Base-by-base conservation (phyloP, 2,888 invertebrate genomes). In the Tetragonisca angustula region DNA sequence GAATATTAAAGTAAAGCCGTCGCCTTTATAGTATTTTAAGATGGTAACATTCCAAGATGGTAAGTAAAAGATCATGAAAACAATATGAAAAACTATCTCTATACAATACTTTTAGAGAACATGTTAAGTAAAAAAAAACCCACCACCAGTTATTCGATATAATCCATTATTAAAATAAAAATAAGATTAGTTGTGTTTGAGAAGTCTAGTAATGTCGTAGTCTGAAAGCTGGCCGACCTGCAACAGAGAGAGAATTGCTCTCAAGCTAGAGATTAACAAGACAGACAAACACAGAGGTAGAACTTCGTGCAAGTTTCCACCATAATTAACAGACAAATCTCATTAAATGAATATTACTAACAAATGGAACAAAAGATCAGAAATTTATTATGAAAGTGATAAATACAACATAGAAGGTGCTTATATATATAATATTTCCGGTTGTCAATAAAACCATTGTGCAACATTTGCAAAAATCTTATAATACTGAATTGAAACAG, bases 201-300 rank as follows among this genome's bases (percentile, higher is more conserved):
- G 90, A 93, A 93, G 93, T 94, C 94, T 95, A 95, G 94, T 95
- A 95, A 94, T 95, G 95, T 95, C 95, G 94, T 93, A 95, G 95
- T 94, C 95, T 94, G 94, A 95, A 95, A 94, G 94, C 93, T 94
- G 95, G 94, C 94, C 95, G 94, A 94, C 95, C 95, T 95, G 95
- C 89, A 95, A 95, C 94, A 94, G 89, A 94, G 91, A 94, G 90
- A 94, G 91, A 92, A 93, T 90, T 92, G 92, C 93, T 93, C 94
- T 94, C 93, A 94, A 93, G 93, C 90, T 86, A 88, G 84, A 89
- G 88, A 89, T 90, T 84, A 91, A 91, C 85, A 78, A 87, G 87
- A 83, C 82, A 84, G 83, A 86, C 82, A 76, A 75, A 88, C 85
- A 90, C 84, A 87, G 79, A 86, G 81, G 83, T 65, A 83, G 62